phyloP scores from a whole-genome alignment of 2,888 invertebrate genomes.

The Leptinotarsa rubiginosa region DNA sequence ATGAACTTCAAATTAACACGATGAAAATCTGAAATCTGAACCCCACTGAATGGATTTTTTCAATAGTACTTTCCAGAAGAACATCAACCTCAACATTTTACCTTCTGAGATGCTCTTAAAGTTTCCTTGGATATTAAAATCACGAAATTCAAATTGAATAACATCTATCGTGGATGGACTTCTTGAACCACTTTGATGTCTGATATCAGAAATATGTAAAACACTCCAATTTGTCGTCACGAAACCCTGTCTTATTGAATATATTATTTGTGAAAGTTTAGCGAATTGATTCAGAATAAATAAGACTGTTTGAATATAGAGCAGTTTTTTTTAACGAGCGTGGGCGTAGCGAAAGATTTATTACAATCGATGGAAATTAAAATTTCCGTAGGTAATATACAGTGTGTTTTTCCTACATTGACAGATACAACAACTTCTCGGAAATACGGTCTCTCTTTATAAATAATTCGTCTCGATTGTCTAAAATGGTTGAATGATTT shows the following conservation, averaged over 20 bases:
- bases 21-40: no score
- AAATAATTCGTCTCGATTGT: no score
- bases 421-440: no score
- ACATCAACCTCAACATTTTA: neutral
- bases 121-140: neutral
- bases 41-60: no score
- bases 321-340: neutral
- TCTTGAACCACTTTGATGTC: neutral
- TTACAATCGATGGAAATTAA: neutral
- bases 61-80: no score
- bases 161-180: neutral
- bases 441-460: no score
- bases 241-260: constrained; percentile 1
- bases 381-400: neutral
- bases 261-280: neutral
- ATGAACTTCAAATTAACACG: no score
- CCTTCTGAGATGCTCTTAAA: neutral
- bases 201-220: constrained; percentile 7
- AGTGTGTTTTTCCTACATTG: neutral
- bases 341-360: neutral
- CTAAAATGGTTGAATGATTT: no score
- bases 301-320: neutral
- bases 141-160: neutral
- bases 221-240: constrained; percentile 8
- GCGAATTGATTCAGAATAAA: constrained; percentile 9